phyloP scores from a whole-genome alignment of 2,888 invertebrate species.

The Sussaba pulchella region DNA sequence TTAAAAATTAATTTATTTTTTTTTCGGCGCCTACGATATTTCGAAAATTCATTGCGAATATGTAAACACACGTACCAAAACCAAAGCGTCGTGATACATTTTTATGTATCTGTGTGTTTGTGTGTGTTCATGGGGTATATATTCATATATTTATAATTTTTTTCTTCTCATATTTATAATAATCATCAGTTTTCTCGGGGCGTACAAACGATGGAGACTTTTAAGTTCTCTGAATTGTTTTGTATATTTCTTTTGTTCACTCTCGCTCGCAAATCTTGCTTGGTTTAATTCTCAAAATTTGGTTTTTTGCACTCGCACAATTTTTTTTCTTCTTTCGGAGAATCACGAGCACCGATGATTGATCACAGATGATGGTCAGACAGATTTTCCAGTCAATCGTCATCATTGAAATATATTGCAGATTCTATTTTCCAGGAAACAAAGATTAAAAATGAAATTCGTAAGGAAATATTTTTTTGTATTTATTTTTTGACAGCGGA shows the following conservation, averaged over 20 bases:
- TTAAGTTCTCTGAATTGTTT: constrained; percentile 26
- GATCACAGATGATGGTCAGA: background rate
- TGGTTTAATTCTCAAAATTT: background rate
- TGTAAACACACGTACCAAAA: constrained; percentile 19
- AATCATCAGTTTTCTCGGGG: constrained; percentile 25
- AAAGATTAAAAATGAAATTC: no score
- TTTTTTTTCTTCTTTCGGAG: background rate
- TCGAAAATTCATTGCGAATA: constrained; percentile 18
- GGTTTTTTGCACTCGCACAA: constrained; percentile 8
- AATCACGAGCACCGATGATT: background rate
- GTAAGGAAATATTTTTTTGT: background rate
- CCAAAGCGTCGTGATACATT: constrained; percentile 29
- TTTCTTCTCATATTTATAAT: constrained; percentile 56
- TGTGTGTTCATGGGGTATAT: constrained; percentile 7
- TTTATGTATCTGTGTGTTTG: background rate
- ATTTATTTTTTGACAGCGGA: no score
- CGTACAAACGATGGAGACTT: constrained; percentile 47
- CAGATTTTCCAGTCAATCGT: background rate
- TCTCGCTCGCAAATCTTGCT: constrained; percentile 28
- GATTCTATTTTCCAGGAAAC: background rate
- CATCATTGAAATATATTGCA: background rate
- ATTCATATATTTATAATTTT: constrained; percentile 36
- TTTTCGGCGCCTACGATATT: background rate
- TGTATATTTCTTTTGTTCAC: constrained; percentile 12
- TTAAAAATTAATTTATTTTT: constrained; percentile 15